These are phyloP conservation scores for Hemibagrus guttatus DNA, from an alignment of 2,797 vertebrate species.

Conservation along the genomic window DNA sequence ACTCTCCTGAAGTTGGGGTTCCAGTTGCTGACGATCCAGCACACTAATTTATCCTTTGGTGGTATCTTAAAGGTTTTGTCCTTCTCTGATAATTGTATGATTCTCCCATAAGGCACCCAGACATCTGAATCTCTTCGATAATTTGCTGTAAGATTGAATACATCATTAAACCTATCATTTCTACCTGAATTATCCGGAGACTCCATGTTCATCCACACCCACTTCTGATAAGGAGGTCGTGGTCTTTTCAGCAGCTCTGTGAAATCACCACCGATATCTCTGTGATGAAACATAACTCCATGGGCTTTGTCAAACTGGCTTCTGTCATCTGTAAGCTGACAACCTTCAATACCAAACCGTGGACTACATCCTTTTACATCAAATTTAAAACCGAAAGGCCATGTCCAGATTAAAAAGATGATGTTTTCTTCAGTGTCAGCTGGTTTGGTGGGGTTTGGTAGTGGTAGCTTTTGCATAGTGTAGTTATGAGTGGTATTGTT, in stretches of 20 bases:
- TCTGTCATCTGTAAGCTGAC: conserved; percentile 1
- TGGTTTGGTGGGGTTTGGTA: background rate
- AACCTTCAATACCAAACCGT: conserved; percentile 1
- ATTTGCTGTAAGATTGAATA: conserved; percentile 58
- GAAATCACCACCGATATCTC: conserved; percentile 33
- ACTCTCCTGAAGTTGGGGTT: background rate
- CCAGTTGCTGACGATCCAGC: conserved; percentile 35
- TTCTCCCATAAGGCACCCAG: conserved; percentile 45
- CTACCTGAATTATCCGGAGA: background rate
- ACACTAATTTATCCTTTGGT: conserved; percentile 16
- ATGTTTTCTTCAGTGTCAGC: background rate
- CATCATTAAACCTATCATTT: background rate
- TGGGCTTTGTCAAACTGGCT: conserved; percentile 36
- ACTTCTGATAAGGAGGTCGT: conserved; percentile 57
- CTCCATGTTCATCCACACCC: conserved; percentile 63
- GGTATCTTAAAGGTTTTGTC: conserved; percentile 18
- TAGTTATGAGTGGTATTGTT: background rate
- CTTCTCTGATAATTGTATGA: conserved; percentile 7
- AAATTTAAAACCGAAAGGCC: conserved; percentile 3
- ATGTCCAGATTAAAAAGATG: conserved; percentile 42
- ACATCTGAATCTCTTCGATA: conserved; percentile 56
- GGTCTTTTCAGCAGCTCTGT: conserved; percentile 17
- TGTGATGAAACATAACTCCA: conserved; percentile 58
- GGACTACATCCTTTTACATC: background rate
- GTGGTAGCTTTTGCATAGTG: background rate